Base-by-base conservation (phyloP, 2,888 invertebrate genomes). In the Agonum fuliginosum region DNA sequence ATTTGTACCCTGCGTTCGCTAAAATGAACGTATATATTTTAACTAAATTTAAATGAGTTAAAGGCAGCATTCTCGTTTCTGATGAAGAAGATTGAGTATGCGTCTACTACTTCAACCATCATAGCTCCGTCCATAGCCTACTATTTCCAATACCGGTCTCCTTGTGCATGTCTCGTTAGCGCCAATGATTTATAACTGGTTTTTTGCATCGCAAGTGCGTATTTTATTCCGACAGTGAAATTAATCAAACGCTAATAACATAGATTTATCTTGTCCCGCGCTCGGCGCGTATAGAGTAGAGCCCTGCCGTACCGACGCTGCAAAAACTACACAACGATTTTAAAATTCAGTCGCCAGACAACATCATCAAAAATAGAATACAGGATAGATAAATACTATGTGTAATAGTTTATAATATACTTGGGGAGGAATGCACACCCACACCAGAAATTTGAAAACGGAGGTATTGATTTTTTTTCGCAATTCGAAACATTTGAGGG, bases 191-290 rank as follows among this genome's bases (percentile, higher is more conserved):
- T 72, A 72, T 72, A 54, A 41, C 58, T 14, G 54, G 51, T 72
- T 72, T 72, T 72, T 51, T 37, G 54, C 72, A 72, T 72, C 58
- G 54, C 72, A 72, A 72, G 72, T 72, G 72, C 72, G 72, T 72
- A 72, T 72, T 43, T 72, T 72, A 72, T 58, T 19, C 54, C 54
- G 72, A 72, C 72, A 72, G 72, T 58, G 72, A 54, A 72, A 72
- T 72, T 72, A 72, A 72, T 72, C 72, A 72, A 72, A 72, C 54
- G 72, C 58, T 72, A 72, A 72, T 72, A 72, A 54, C 72, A 72
- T 72, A 72, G 58, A 72, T 72, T 72, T 72, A 72, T 72, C 58
- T 72, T 72, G 72, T 72, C 72, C 34, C 54, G 72, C 24, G 54
- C 37, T n/a, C 30, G 27, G n/a, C 20, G 34, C n/a, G n/a, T n/a